Evolutionary conservation across 2,797 vertebrate species (phyloP).

Genomic region (Phoeniculus purpureus): DNA sequence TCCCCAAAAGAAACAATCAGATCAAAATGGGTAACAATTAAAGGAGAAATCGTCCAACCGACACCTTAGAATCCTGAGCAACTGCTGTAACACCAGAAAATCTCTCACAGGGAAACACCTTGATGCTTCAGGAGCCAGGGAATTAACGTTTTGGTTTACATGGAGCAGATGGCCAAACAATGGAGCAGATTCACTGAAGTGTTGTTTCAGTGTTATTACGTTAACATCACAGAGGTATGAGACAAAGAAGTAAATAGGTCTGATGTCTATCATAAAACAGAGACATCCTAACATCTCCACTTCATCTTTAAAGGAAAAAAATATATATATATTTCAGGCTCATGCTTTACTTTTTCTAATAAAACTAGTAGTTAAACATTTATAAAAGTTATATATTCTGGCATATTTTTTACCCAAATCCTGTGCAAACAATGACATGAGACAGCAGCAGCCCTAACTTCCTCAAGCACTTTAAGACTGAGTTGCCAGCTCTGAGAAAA

Average conservation of each 20-base stretch:
- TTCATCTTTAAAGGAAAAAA: not conserved
- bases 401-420: not conserved
- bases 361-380: not conserved
- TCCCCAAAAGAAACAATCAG: not conserved
- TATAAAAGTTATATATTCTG: not conserved
- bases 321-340: accelerated
- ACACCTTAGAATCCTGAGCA: not conserved
- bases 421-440: not conserved
- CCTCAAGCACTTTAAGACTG: not conserved
- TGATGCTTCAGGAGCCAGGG: not conserved
- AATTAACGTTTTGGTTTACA: slow-evolving; percentile 16
- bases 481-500: not conserved
- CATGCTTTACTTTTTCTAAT: not conserved
- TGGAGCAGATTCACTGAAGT: not conserved
- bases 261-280: not conserved
- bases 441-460: not conserved
- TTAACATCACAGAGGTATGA: not conserved
- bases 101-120: not conserved
- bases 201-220: not conserved
- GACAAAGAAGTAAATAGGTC: not conserved
- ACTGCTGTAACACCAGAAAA: slow-evolving; percentile 2
- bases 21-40: not conserved
- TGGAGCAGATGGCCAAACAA: not conserved
- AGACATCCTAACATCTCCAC: not conserved
- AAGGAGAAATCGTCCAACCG: not conserved